Conservation (phyloP, 2,113 vertebrate genomes). For the Melospiza georgiana region DNA sequence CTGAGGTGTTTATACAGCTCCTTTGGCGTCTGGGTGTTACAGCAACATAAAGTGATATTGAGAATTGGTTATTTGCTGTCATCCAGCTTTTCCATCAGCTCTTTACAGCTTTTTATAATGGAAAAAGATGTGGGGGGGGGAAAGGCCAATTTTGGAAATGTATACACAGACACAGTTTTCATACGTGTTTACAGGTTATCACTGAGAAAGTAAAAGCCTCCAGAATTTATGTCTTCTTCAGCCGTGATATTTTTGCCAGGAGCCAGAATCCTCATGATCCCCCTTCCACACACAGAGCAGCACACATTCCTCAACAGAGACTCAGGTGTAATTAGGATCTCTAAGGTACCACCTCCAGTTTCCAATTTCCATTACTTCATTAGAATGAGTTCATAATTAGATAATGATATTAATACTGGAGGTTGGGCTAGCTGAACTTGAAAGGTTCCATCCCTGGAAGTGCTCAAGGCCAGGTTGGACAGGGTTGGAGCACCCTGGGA, state of each 20-base stretch:
- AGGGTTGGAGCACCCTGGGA: background rate
- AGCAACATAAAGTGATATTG: background rate
- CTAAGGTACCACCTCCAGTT: background rate
- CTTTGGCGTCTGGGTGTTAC: background rate
- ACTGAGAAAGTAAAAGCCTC: background rate
- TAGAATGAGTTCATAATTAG: background rate
- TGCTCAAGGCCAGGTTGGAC: accelerated
- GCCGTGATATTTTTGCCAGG: background rate
- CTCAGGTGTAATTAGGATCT: background rate
- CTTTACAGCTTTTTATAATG: constrained; percentile 18
- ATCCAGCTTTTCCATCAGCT: background rate
- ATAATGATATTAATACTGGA: background rate
- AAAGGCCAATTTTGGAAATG: background rate
- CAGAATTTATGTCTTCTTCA: background rate
- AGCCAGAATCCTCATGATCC: background rate
- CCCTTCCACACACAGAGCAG: background rate
- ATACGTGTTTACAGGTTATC: background rate
- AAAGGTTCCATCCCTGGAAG: background rate
- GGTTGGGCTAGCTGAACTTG: background rate
- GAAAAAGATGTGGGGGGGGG: background rate
- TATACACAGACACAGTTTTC: background rate
- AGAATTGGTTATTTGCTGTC: constrained; percentile 3
- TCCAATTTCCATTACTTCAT: background rate
- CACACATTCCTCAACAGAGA: background rate
- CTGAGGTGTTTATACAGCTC: constrained; percentile 27